A percentile compares a stretch with the other conserved stretches of the same genome.
These are phyloP conservation scores for Epinotia bilunana DNA, from an alignment of 2,888 invertebrate species.

Conservation along the genomic window DNA sequence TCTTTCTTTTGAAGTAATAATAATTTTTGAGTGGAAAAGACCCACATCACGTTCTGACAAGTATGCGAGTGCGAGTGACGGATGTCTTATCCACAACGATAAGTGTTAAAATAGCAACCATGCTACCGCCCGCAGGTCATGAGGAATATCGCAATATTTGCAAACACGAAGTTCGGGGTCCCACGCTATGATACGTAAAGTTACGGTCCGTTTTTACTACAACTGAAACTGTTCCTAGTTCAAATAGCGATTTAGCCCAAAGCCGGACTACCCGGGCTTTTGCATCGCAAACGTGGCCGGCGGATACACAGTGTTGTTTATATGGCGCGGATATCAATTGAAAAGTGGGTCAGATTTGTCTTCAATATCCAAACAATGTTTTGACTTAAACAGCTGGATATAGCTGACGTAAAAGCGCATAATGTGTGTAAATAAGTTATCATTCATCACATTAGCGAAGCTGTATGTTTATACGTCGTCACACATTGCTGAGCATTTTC, in stretches of 20 bases:
- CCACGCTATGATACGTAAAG: no score
- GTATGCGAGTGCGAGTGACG: no score
- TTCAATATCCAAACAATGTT: not conserved
- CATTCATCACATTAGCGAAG: not conserved
- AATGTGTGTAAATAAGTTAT: not conserved
- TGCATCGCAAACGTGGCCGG: not conserved
- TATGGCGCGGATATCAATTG: not conserved
- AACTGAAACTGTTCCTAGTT: not conserved
- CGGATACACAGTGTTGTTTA: not conserved
- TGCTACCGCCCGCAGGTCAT: no score
- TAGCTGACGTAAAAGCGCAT: no score
- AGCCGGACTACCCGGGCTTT: not conserved
- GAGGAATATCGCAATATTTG: no score
- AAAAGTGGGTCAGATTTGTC: not conserved
- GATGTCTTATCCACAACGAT: no score
- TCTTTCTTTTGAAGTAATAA: no score
- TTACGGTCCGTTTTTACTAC: not conserved
- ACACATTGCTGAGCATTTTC: constrained; percentile 14
- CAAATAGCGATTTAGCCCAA: not conserved
- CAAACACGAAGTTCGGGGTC: no score
- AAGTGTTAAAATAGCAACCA: no score
- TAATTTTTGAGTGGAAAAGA: no score
- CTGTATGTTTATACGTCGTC: constrained; percentile 11
- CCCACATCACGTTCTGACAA: no score
- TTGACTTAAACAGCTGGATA: not conserved